phyloP scores from a whole-genome alignment of 2,888 invertebrate species.

The Meiosimyza platycephala region DNA sequence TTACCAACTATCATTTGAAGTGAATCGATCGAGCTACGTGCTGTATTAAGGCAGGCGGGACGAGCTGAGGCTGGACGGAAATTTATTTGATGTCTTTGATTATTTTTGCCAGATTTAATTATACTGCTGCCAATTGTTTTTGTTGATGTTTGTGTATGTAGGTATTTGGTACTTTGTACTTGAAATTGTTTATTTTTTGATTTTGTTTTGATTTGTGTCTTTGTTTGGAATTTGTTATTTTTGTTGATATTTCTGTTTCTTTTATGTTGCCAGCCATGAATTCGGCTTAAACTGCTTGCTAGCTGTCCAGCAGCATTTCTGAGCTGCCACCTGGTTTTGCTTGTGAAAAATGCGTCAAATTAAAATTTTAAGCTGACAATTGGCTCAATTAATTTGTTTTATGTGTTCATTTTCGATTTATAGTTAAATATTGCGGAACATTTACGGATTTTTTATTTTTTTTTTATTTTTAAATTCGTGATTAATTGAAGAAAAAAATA shows the following conservation, averaged over 20 bases:
- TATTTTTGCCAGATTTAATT: constrained; percentile 33
- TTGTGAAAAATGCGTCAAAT: not conserved
- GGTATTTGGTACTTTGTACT: not conserved
- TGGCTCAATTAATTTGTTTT: constrained; percentile 20
- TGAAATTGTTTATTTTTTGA: not conserved
- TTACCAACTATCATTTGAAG: not conserved
- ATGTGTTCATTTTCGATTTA: not conserved
- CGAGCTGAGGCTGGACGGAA: not conserved
- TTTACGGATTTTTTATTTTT: not conserved
- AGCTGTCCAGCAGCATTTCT: not conserved
- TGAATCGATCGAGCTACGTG: constrained; percentile 4
- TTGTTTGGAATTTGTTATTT: constrained; percentile 10
- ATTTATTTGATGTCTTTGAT: constrained; percentile 10
- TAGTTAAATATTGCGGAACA: not conserved
- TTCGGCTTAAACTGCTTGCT: constrained; percentile 15
- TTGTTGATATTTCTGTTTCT: constrained; percentile 7
- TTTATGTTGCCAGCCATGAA: constrained; percentile 14
- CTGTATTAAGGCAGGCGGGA: too few species aligned
- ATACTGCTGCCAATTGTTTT: constrained; percentile 5
- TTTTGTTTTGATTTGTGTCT: constrained; percentile 10
- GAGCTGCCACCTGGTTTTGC: not conserved
- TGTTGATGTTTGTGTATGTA: not conserved
- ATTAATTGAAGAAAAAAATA: not conserved
- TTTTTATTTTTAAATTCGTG: not conserved
- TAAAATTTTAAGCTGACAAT: constrained; percentile 29